Percentiles rank a stretch among this genome's conserved stretches.
These are phyloP conservation scores for Plagiodera versicolora DNA, from an alignment of 2,888 invertebrate species.

Conservation along the genomic window DNA sequence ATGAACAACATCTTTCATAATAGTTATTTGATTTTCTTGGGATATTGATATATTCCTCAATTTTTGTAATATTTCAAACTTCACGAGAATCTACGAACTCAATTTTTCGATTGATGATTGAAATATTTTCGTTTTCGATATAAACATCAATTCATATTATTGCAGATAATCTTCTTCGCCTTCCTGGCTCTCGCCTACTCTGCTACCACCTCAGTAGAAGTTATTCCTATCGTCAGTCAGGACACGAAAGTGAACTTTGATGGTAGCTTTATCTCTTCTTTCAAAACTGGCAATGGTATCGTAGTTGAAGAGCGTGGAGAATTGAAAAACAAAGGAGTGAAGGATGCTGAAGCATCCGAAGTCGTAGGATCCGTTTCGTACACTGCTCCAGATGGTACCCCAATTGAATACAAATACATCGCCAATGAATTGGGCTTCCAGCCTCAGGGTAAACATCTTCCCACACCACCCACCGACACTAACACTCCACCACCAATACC, in stretches of 20 bases:
- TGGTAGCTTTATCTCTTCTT: background rate
- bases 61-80: no score
- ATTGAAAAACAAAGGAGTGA: constrained; percentile 44
- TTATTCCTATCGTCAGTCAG: background rate
- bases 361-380: constrained; percentile 37
- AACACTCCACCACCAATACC: constrained; percentile 72
- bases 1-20: no score
- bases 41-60: no score
- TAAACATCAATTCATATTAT: no score
- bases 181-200: background rate
- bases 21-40: no score
- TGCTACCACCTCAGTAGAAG: background rate
- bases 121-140: no score
- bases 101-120: no score
- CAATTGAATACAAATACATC: constrained; percentile 49
- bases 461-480: constrained; percentile 65
- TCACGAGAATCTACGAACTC: no score
- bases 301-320: constrained; percentile 45
- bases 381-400: constrained; percentile 39
- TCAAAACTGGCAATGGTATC: background rate
- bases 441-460: constrained; percentile 56
- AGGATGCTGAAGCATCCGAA: constrained; percentile 42
- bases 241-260: background rate
- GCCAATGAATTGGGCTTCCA: constrained; percentile 65
- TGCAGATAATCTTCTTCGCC: background rate